These are phyloP conservation scores for Ischnus inquisitorius DNA, from an alignment of 2,888 invertebrate genomes.

Conservation along the genomic window DNA sequence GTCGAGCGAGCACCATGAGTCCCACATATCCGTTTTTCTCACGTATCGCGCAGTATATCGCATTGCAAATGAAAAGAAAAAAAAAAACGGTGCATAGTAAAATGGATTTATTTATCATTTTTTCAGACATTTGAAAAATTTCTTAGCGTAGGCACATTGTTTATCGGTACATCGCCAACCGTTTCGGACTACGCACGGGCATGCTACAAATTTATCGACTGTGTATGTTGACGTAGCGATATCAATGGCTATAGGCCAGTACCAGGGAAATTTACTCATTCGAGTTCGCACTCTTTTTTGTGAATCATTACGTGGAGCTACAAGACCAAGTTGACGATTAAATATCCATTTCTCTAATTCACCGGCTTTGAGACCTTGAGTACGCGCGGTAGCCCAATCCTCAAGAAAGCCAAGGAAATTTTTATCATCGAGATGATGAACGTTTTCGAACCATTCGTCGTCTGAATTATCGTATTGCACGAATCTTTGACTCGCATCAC, in stretches of 20 bases:
- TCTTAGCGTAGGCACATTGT: no score
- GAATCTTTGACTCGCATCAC: background rate
- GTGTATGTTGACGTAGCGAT: background rate
- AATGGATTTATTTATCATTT: no score
- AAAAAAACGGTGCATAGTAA: no score
- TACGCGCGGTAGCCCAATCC: background rate
- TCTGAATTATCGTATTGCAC: conserved; percentile 1
- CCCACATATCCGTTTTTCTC: no score
- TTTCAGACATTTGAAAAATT: no score
- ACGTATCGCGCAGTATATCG: no score
- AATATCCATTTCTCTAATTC: conserved; percentile 3
- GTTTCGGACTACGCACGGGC: background rate
- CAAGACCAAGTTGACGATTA: conserved; percentile 9
- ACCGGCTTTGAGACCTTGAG: conserved; percentile 2
- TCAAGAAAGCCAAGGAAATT: background rate
- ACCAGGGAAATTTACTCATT: conserved; percentile 6
- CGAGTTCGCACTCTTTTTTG: background rate
- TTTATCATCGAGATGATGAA: background rate
- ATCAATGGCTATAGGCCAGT: background rate
- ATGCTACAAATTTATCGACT: background rate
- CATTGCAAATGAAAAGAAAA: no score
- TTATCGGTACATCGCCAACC: no score
- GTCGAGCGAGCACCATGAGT: no score
- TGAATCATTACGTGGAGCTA: background rate
- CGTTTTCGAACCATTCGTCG: background rate